Base-by-base conservation (phyloP, 1,140 invertebrate species). In the Drosophila setifemur region DNA sequence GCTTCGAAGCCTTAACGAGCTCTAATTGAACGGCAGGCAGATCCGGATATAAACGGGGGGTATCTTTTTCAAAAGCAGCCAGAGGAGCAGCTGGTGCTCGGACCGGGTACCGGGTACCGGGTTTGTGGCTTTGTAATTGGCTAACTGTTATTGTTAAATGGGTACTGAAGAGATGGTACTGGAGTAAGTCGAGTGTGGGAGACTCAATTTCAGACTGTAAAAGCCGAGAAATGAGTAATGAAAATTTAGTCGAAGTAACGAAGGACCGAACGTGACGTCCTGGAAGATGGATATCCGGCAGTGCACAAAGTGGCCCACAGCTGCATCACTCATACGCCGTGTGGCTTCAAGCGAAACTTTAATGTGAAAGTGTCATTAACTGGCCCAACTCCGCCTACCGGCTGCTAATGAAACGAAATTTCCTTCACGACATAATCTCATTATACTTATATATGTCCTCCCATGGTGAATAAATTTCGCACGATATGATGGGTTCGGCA, bases 71-170 rank as follows among this genome's bases (percentile, higher is more conserved):
- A n/a, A n/a, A n/a, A n/a, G n/a, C n/a, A n/a, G n/a, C n/a, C n/a
- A n/a, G n/a, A n/a, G n/a, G n/a, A n/a, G n/a, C n/a, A n/a, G n/a
- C n/a, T n/a, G n/a, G n/a, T n/a, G n/a, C n/a, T n/a, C n/a, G n/a
- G n/a, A n/a, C n/a, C n/a, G n/a, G n/a, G n/a, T n/a, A 61, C 47
- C n/a, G 44, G 28, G 18, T 28, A 44, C 29, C 25, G 7, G 4
- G 23, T 11, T 39, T 60, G 19, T 58, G 53, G 47, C 57, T 74
- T 74, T 74, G 53, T 83, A 83, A 83, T 83, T 83, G 78, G 74
- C 69, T 70, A 79, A 81, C 77, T 77, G 77, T 85, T 85, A 83
- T 83, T 78, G 78, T 83, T 85, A 82, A 82, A 63, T 83, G 69
- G 73, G 48, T 48, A 77, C 61, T 55, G 64, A 45, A 37, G 40